Conservation (phyloP, 2,797 vertebrate species). For the Otus scops region DNA sequence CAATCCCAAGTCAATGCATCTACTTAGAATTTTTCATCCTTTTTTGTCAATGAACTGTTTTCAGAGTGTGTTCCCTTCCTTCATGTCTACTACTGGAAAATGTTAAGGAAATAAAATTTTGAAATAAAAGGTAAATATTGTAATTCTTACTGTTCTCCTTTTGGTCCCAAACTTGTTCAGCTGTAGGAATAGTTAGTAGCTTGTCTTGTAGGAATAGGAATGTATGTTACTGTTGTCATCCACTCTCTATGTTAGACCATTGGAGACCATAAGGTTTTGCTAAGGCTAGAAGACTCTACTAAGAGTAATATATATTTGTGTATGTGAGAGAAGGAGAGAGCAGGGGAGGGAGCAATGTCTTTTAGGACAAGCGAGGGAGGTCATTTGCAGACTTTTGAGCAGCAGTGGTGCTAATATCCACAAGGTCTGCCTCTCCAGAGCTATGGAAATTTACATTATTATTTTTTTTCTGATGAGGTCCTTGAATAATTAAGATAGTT, state of each 20-base stretch:
- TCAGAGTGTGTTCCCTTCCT: neutral
- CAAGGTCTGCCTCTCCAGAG: neutral
- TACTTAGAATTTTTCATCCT: neutral
- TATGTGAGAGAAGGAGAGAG: neutral
- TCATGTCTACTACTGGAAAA: neutral
- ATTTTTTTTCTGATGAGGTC: neutral
- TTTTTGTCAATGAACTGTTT: neutral
- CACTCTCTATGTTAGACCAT: fast-evolving
- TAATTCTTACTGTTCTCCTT: neutral
- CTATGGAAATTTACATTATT: conserved; percentile 32
- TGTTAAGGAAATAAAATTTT: neutral
- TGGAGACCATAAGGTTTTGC: neutral
- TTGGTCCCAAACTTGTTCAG: neutral
- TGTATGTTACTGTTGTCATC: neutral
- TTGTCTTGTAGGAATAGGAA: neutral
- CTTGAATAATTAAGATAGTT: conserved; percentile 50
- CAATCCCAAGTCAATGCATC: neutral
- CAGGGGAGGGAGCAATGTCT: neutral
- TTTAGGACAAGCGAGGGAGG: neutral
- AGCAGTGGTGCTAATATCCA: neutral
- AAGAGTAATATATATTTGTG: neutral
- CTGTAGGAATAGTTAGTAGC: neutral
- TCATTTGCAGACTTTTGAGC: neutral
- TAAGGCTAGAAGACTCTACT: neutral
- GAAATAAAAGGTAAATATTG: neutral